phyloP scores from a whole-genome alignment of 2,888 invertebrate genomes.

The Trachelus iudaicus region DNA sequence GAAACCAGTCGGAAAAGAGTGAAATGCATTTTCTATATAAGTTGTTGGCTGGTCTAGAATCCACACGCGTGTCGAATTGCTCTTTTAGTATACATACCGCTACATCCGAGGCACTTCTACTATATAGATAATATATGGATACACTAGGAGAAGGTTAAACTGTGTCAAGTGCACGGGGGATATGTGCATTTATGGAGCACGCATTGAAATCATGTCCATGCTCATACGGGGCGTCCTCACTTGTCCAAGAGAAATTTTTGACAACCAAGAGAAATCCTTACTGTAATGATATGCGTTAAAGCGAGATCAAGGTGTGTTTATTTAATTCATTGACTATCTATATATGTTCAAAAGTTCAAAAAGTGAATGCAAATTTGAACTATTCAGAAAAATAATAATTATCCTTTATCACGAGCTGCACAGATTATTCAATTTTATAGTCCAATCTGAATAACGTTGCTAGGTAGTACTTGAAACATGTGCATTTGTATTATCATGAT shows the following conservation, averaged over 20 bases:
- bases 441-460: not conserved
- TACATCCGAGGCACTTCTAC: not conserved
- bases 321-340: not conserved
- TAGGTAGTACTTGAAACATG: not conserved
- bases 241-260: constrained; percentile 4
- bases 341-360: not conserved
- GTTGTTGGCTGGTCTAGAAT: not conserved
- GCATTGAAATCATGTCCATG: constrained; percentile 29
- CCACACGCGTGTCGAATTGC: not conserved
- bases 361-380: not conserved
- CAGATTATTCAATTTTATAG: not conserved
- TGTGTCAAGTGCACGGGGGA: constrained; percentile 46
- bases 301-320: not conserved
- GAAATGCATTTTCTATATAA: constrained; percentile 38
- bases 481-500: not conserved
- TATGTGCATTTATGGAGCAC: constrained; percentile 19
- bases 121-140: not conserved
- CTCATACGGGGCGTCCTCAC: constrained; percentile 12
- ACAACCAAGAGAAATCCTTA: not conserved
- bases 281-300: not conserved
- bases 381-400: not conserved
- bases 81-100: not conserved
- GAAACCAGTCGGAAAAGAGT: constrained; percentile 47
- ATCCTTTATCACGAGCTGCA: not conserved
- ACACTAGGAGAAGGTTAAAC: constrained; percentile 25